Base-by-base conservation (phyloP, 2,888 invertebrate species). In the Argyresthia goedartella region DNA sequence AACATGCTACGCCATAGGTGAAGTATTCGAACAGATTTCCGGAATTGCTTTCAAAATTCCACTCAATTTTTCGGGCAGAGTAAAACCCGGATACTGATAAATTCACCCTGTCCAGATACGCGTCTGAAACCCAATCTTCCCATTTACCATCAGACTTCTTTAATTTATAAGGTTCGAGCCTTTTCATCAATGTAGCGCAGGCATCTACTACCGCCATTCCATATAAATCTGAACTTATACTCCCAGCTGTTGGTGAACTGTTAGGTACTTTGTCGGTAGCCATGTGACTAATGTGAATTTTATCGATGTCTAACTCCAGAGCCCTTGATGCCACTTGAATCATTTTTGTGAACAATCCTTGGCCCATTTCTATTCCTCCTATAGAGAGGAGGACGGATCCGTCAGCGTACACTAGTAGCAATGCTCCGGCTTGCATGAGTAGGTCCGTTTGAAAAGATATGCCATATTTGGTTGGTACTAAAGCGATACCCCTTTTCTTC, bases 311-410 rank as follows among this genome's bases (percentile, higher is more conserved):
- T 35, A 93, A 87, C 56, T 88, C 89, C 39, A 95, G 71, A 9
- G 85, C 88, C 63, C 87, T 87, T 54, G 93, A 92, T 0, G 93
- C 93, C 0, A 94, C 90, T 88, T 95, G 95, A 54, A 93, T 91
- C 91, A 95, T 94, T 87, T 96, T 96, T 0, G 95, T 96, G 67
- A 94, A 93, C 4, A 96, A 82, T 0, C 96, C 96, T 81, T 96
- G 96, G 0, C 96, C 96, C 95, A 96, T 96, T 88, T 96, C 96
- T 49, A 93, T 91, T 13, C 95, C 96, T 50, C 94, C 94, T 66
- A 94, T 94, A 6, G 91, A 89, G 45, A 96, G 65, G 33, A 95
- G 80, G 4, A 96, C 93, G 0, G 95, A 93, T 9, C 95, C 95
- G 67, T 93, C 93, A 1, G 84, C 89, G 70, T 96, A 95, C 4